Evolutionary conservation across 2,888 invertebrate species (phyloP).

Genomic region (Zaprionus lineosus): DNA sequence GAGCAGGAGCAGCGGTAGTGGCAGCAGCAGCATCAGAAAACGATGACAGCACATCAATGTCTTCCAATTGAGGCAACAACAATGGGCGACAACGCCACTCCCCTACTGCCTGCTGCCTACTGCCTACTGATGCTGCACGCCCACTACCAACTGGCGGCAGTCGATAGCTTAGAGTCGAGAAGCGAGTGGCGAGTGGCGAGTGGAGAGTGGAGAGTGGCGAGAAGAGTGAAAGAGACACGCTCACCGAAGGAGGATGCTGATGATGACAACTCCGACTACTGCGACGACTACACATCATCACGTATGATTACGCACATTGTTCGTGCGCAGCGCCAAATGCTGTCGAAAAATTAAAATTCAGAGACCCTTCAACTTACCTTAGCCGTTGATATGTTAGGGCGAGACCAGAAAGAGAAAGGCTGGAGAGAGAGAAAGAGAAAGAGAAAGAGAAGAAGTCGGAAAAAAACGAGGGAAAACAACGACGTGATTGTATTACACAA

Average conservation of each 20-base stretch:
- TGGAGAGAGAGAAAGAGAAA: neutral
- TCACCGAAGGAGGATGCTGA: slow-evolving; percentile 29
- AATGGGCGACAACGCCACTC: slow-evolving; percentile 42
- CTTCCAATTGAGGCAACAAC: slow-evolving; percentile 68
- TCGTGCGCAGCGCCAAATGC: slow-evolving; percentile 70
- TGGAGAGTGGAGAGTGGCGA: neutral
- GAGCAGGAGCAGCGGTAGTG: slow-evolving; percentile 17
- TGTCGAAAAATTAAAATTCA: slow-evolving; percentile 80
- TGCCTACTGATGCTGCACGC: slow-evolving; percentile 25
- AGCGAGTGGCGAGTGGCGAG: neutral
- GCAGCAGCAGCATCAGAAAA: slow-evolving; percentile 18
- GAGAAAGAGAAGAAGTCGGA: slow-evolving; percentile 5
- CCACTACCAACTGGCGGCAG: slow-evolving; percentile 5
- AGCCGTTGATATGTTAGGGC: slow-evolving; percentile 28
- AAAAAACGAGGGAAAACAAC: slow-evolving; percentile 67
- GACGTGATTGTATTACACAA: slow-evolving; percentile 81
- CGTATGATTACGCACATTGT: slow-evolving; percentile 82
- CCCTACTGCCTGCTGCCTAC: too few relatives aligned
- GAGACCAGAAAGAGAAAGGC: neutral
- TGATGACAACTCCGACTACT: slow-evolving; percentile 32
- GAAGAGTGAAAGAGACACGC: neutral
- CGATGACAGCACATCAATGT: slow-evolving; percentile 61
- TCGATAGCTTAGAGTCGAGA: too few relatives aligned
- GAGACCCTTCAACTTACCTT: slow-evolving; percentile 74
- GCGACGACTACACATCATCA: slow-evolving; percentile 67